Percentiles rank a stretch among this genome's conserved stretches.
Conservation (phyloP, 2,888 invertebrate genomes). For the Chalcis sispes region DNA sequence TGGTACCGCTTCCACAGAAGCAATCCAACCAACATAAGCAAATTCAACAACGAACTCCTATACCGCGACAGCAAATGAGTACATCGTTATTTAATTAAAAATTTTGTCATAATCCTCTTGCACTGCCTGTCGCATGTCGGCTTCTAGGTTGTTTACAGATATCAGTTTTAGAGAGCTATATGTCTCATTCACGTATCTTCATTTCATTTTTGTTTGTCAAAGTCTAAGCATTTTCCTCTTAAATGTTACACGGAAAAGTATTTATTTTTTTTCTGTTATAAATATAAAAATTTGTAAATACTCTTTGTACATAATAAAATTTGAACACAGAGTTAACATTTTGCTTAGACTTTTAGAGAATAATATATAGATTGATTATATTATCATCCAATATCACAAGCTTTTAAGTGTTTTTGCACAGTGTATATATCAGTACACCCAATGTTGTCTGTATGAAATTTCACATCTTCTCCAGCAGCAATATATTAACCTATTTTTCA, state of each 20-base stretch:
- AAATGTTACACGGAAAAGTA: conserved; percentile 5
- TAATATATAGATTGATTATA: conserved; percentile 1
- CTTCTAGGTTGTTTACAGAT: conserved; percentile 40
- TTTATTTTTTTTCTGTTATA: background rate
- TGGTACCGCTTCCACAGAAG: conserved; percentile 76
- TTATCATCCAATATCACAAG: conserved; percentile 3
- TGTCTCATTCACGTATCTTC: conserved; percentile 1
- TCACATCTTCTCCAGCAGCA: background rate
- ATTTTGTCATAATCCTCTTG: conserved; percentile 44
- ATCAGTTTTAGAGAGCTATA: conserved; percentile 7
- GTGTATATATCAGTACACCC: conserved; percentile 22
- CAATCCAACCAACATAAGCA: conserved; percentile 71
- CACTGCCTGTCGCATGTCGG: conserved; percentile 61
- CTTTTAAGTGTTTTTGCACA: conserved; percentile 43
- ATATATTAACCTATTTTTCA: too few species aligned
- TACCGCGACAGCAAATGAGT: conserved; percentile 73
- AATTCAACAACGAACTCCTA: conserved; percentile 71
- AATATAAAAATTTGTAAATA: background rate
- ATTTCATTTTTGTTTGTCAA: conserved; percentile 10
- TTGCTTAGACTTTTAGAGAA: conserved; percentile 33
- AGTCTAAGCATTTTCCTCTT: conserved; percentile 26
- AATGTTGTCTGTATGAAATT: conserved; percentile 1
- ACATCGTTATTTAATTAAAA: conserved; percentile 59
- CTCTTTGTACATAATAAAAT: conserved; percentile 29
- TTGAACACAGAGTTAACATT: background rate